phyloP scores from a whole-genome alignment of 2,797 vertebrate species.

The Emys orbicularis region DNA sequence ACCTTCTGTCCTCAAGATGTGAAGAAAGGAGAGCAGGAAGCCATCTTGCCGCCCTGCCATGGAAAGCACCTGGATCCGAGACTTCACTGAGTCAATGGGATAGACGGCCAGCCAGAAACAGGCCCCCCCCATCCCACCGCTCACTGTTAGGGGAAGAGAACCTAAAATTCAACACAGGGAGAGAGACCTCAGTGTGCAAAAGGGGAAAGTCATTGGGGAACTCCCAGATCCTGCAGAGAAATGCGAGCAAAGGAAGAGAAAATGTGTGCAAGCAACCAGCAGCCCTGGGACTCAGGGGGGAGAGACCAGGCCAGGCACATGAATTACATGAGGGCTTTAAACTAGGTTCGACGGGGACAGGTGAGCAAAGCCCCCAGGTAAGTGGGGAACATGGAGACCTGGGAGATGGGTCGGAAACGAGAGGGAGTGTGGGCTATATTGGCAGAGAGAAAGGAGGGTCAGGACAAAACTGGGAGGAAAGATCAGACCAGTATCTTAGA shows the following conservation, averaged over 20 bases:
- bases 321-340: background rate
- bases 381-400: no score
- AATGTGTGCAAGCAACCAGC: background rate
- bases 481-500: no score
- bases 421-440: no score
- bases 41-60: conserved; percentile 13
- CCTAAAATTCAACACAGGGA: background rate
- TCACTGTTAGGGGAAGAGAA: conserved; percentile 35
- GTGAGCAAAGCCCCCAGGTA: no score
- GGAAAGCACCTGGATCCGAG: conserved; percentile 62
- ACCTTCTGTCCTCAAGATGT: conserved; percentile 52
- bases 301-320: background rate
- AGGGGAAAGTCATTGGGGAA: background rate
- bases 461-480: no score
- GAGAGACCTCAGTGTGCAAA: background rate
- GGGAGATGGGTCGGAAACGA: no score
- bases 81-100: conserved; percentile 63
- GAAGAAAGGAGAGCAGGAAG: conserved; percentile 44
- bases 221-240: background rate
- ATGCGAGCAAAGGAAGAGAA: background rate
- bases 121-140: conserved; percentile 52
- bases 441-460: no score
- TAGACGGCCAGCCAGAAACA: conserved; percentile 64
- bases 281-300: background rate
- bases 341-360: no score